A percentile compares a stretch with the other conserved stretches of the same genome.
These are phyloP conservation scores for Diachasmimorpha longicaudata DNA, from an alignment of 1,140 invertebrate species.

Conservation along the genomic window DNA sequence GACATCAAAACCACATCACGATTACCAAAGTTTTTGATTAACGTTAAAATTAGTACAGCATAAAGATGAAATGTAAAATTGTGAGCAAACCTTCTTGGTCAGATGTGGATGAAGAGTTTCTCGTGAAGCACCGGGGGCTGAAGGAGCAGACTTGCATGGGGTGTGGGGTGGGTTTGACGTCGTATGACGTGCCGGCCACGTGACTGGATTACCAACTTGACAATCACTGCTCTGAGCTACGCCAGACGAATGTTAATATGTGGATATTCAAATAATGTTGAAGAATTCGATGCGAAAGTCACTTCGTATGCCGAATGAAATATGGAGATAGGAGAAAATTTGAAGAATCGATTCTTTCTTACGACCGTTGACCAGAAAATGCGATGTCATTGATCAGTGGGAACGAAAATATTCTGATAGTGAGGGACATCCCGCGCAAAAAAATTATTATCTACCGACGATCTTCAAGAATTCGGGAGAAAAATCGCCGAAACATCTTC, in stretches of 20 bases:
- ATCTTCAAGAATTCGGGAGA: no score
- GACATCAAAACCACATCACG: no score
- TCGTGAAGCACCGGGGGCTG: slow-evolving; percentile 15
- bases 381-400: neutral
- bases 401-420: no score
- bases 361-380: neutral
- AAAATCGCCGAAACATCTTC: no score
- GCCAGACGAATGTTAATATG: slow-evolving; percentile 59
- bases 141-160: slow-evolving; percentile 22
- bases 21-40: no score
- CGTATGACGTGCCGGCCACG: slow-evolving; percentile 60
- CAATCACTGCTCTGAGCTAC: slow-evolving; percentile 58
- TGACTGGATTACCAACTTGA: slow-evolving; percentile 58
- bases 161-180: slow-evolving; percentile 55
- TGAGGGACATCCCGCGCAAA: no score
- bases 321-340: slow-evolving; percentile 5
- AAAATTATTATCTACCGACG: no score
- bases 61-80: slow-evolving; percentile 63
- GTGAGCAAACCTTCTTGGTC: slow-evolving; percentile 30
- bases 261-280: slow-evolving; percentile 60
- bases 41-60: slow-evolving; percentile 58
- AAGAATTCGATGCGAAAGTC: neutral
- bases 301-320: neutral
- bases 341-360: neutral
- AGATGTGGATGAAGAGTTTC: neutral